Evolutionary conservation across 2,113 vertebrate species (phyloP).

Genomic region (Pseudopipra pipra): DNA sequence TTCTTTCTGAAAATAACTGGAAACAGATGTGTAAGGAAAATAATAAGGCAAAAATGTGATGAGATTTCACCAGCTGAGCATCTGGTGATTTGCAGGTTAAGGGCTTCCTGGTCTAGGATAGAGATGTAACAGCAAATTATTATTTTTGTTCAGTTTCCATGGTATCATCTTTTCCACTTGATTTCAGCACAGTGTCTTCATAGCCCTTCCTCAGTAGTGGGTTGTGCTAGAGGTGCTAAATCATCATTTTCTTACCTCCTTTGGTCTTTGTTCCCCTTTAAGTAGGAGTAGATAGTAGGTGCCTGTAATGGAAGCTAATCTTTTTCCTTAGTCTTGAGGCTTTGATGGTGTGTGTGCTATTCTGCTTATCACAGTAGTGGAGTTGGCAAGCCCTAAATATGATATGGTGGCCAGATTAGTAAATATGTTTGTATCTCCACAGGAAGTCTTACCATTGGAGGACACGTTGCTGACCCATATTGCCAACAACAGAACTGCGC

Average conservation of each 20-base stretch:
- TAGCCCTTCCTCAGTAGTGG: neutral
- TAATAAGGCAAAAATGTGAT: neutral
- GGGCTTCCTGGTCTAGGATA: neutral
- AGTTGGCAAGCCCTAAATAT: neutral
- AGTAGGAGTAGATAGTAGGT: neutral
- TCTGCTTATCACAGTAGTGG: neutral
- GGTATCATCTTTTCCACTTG: neutral
- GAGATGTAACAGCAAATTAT: neutral
- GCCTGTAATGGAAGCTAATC: neutral
- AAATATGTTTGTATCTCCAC: neutral
- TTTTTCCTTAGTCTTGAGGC: neutral
- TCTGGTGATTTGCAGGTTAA: slow-evolving; percentile 1
- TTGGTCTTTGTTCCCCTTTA: neutral
- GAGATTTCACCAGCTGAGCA: neutral
- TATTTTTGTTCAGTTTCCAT: slow-evolving; percentile 33
- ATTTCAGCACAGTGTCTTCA: neutral
- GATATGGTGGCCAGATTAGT: neutral
- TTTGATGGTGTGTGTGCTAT: neutral
- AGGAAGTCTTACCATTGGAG: neutral
- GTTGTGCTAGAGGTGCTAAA: neutral
- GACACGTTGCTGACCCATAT: neutral
- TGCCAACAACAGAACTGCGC: neutral
- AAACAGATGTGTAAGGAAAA: neutral
- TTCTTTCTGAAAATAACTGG: neutral
- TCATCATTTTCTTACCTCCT: neutral